Base-by-base conservation (phyloP, 2,888 invertebrate species). In the Leptinotarsa haldemani region DNA sequence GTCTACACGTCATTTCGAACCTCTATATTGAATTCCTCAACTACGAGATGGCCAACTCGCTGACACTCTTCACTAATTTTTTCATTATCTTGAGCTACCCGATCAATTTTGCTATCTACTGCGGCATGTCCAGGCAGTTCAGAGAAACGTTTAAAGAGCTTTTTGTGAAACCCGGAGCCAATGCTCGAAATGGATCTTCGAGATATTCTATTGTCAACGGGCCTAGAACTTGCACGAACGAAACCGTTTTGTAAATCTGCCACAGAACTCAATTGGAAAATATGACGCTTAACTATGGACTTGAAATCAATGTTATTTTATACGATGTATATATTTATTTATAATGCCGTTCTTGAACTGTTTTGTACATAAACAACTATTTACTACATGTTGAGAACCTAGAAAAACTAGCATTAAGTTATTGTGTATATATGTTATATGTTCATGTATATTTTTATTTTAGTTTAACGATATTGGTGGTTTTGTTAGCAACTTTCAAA, bases 51-150 rank as follows among this genome's bases (percentile, higher is more conserved):
- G 94, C 94, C 18, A 94, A 94, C 84, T 90, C 93, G 25, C 89
- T 95, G 77, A 93, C 95, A 73, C 86, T 94, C 76, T 92, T 96
- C 84, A 95, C 95, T 15, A 97, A 97, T 88, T 96, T 97, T 88
- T 94, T 96, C 86, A 95, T 98, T 75, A 93, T 97, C 74, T 91
- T 96, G 53, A 95, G 95, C 65, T 97, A 97, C 87, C 97, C 97
- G 15, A 94, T 97, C 73, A 97, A 97, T 87, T 97, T 98, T 84
- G 97, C 96, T 75, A 97, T 97, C 79, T 98, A 98, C 85, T 97
- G 97, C 86, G 97, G 97, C 25, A 98, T 98, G 98, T 96, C 96
- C 48, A 90, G 96, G 48, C 96, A 96, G 86, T 98, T 98, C 87
- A 90, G 98, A 68, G 96, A 97, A 86, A 97, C 97, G 0, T 98